These are phyloP conservation scores for Drosophila phalerata DNA, from an alignment of 2,888 invertebrate genomes.

Conservation along the genomic window DNA sequence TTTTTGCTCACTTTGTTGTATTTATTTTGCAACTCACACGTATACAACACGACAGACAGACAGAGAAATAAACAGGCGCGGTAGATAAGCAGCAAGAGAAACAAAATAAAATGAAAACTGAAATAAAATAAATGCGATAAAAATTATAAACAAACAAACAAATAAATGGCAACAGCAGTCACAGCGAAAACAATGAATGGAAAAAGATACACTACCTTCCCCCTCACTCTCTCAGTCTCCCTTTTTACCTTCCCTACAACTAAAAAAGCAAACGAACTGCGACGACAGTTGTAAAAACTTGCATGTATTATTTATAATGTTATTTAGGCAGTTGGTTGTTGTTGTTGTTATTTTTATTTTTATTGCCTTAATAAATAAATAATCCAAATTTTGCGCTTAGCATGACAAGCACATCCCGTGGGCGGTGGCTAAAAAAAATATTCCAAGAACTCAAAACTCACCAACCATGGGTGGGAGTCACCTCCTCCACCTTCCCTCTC, in stretches of 20 bases:
- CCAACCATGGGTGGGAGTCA: conserved; percentile 46
- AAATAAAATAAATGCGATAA: conserved; percentile 39
- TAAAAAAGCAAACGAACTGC: conserved; percentile 15
- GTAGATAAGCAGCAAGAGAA: conserved; percentile 35
- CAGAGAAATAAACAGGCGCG: conserved; percentile 21
- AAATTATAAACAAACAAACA: conserved; percentile 50
- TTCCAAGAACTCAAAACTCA: conserved; percentile 22
- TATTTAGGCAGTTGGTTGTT: conserved; percentile 31
- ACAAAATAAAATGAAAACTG: conserved; percentile 22
- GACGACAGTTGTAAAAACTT: conserved; percentile 57
- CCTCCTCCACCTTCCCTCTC: neutral
- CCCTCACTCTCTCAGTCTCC: neutral
- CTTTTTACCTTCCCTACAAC: neutral
- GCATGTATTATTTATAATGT: conserved; percentile 61
- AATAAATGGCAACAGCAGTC: conserved; percentile 29
- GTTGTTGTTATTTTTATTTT: conserved; percentile 32
- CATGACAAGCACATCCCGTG: conserved; percentile 65
- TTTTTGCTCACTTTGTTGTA: conserved; percentile 19
- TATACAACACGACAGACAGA: too few species aligned
- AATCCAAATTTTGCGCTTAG: conserved; percentile 65
- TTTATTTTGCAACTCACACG: conserved; percentile 21
- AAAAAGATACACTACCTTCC: conserved; percentile 7
- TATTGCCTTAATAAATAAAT: conserved; percentile 69
- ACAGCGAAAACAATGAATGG: conserved; percentile 51
- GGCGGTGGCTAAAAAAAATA: conserved; percentile 50